These are phyloP conservation scores for Carassius auratus DNA, from an alignment of 2,113 vertebrate genomes.

Conservation along the genomic window DNA sequence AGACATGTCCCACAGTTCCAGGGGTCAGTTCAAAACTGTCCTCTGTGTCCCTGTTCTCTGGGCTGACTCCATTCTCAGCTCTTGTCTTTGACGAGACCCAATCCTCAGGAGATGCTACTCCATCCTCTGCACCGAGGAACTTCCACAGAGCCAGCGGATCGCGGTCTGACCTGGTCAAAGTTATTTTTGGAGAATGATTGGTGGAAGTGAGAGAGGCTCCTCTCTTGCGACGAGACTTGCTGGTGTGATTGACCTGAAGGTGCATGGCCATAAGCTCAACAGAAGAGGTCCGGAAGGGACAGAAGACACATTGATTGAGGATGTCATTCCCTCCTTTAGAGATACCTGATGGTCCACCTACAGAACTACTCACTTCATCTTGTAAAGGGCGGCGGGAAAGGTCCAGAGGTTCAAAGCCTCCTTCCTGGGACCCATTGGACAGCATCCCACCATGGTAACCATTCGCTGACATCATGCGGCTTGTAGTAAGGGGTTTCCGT, in stretches of 20 bases:
- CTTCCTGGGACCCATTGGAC: slow-evolving; percentile 57
- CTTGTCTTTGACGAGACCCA: slow-evolving; percentile 63
- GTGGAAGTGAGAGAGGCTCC: slow-evolving; percentile 22
- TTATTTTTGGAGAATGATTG: slow-evolving; percentile 30
- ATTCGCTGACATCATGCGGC: slow-evolving; percentile 77
- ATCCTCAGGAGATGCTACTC: slow-evolving; percentile 57
- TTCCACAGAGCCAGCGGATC: slow-evolving; percentile 72
- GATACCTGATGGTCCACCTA: slow-evolving; percentile 33
- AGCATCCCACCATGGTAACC: slow-evolving; percentile 71
- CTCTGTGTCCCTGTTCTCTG: slow-evolving; percentile 57
- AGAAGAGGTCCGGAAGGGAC: slow-evolving; percentile 88
- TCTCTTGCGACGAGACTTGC: slow-evolving; percentile 82
- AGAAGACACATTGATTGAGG: slow-evolving; percentile 88
- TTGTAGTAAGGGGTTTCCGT: slow-evolving; percentile 83
- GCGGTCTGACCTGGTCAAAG: slow-evolving; percentile 55
- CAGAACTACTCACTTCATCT: slow-evolving; percentile 50
- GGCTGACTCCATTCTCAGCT: slow-evolving; percentile 67
- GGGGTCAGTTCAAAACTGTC: slow-evolving; percentile 1
- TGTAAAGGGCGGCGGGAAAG: slow-evolving; percentile 82
- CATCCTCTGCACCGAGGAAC: slow-evolving; percentile 63
- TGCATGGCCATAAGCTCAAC: slow-evolving; percentile 91
- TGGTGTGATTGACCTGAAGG: slow-evolving; percentile 90
- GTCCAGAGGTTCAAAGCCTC: slow-evolving; percentile 85
- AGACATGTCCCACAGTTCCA: not conserved
- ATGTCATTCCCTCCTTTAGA: slow-evolving; percentile 69